Percentiles rank a stretch among this genome's conserved stretches.
phyloP scores from a whole-genome alignment of 2,797 vertebrate species.

The Sparus aurata region DNA sequence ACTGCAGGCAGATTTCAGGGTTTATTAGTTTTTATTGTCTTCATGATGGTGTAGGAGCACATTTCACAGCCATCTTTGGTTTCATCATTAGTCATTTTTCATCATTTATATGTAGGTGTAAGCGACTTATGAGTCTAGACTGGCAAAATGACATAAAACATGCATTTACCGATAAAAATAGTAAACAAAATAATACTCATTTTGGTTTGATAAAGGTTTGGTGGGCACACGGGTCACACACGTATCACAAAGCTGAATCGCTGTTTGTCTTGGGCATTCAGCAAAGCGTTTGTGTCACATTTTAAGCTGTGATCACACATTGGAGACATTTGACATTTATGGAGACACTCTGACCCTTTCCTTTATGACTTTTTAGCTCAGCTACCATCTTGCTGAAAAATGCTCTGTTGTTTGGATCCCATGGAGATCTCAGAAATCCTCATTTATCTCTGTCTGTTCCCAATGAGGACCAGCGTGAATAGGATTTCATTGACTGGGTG shows the following conservation, averaged over 20 bases:
- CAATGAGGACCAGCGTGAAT: constrained; percentile 34
- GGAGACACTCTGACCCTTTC: neutral
- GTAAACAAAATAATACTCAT: no score
- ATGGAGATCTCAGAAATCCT: constrained; percentile 9
- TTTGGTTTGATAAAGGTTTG: neutral
- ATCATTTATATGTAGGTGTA: constrained; percentile 22
- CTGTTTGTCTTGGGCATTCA: neutral
- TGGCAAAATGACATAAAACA: neutral
- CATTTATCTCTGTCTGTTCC: constrained; percentile 31
- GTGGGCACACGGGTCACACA: neutral
- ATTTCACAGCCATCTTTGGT: constrained; percentile 32
- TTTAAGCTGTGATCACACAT: neutral
- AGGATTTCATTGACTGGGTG: constrained; percentile 42
- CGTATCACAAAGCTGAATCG: neutral
- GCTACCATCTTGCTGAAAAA: neutral
- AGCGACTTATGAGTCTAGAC: constrained; percentile 26
- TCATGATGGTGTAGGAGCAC: constrained; percentile 29
- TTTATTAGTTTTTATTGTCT: constrained; percentile 49
- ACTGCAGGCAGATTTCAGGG: constrained; percentile 29
- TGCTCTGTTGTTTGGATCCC: constrained; percentile 3
- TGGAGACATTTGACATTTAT: constrained; percentile 4
- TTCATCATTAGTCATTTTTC: constrained; percentile 34
- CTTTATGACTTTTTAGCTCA: neutral
- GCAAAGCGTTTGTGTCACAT: neutral
- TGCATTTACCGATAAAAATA: neutral